Percentiles rank a stretch among this genome's conserved stretches.
Conservation (phyloP, 2,888 invertebrate species). For the Baccha elongata region DNA sequence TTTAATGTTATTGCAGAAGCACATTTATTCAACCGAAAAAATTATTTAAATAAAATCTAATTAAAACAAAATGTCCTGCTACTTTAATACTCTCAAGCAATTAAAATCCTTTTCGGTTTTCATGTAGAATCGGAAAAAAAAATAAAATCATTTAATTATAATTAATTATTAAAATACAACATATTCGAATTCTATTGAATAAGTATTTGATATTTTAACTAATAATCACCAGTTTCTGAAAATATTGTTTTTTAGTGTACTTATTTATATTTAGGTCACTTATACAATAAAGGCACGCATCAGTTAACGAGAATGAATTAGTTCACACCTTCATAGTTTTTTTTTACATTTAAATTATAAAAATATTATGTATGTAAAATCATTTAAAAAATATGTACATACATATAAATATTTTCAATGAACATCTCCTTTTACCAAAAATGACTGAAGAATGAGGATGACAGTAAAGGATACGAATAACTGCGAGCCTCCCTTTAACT, state of each 20-base stretch:
- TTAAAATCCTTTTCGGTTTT: too few relatives aligned
- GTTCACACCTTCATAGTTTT: background rate
- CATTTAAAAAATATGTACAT: too few relatives aligned
- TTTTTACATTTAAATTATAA: slow-evolving; percentile 45
- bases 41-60: slow-evolving; percentile 43
- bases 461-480: background rate
- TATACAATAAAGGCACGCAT: slow-evolving; percentile 34
- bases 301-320: background rate
- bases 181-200: too few relatives aligned
- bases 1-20: background rate
- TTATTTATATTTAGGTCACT: slow-evolving; percentile 55
- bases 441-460: background rate
- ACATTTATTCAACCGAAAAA: slow-evolving; percentile 1
- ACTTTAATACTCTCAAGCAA: too few relatives aligned
- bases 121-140: too few relatives aligned
- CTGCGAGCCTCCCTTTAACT: background rate
- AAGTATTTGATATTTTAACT: too few relatives aligned
- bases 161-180: too few relatives aligned
- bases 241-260: background rate
- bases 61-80: slow-evolving; percentile 37
- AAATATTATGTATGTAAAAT: background rate
- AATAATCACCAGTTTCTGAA: background rate
- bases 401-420: too few relatives aligned
- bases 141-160: too few relatives aligned
- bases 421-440: too few relatives aligned